Evolutionary conservation across 2,113 vertebrate genomes (phyloP), one percentile per base, ranked within the genome.

Genomic region (Cephalopholis sonnerati): DNA sequence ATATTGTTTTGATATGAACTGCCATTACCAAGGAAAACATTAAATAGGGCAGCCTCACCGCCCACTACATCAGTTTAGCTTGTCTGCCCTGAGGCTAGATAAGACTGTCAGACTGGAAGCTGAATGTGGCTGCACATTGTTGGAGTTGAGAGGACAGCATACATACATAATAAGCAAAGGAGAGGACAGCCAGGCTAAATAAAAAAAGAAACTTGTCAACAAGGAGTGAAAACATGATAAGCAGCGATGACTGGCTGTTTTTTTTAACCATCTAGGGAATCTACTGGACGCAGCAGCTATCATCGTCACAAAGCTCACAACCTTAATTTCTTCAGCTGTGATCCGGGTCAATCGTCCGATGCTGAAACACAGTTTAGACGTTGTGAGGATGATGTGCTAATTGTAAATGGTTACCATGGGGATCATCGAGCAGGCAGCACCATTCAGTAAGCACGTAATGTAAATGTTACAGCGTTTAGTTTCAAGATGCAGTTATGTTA

Each of bases 61-160:
- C 83, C 86, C 88, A 77, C 81, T 61, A 79, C 74, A 88, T 90
- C 71, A 46, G 71, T 75, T 79, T 71, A 79, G 88, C 83, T 88
- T 65, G 81, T 88, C 84, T 81, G 77, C 76, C 91, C 84, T 3
- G 58, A 73, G 83, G 86, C 79, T 5, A 73, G 79, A 89, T 81
- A 78, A 92, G 83, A 79, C 86, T 86, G 88, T 89, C 84, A 90
- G 86, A 87, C 89, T 92, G 83, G 77, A 90, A 92, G 85, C 82
- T 46, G 59, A 92, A 91, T 67, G 74, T 84, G 86, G 84, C 70
- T 58, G 90, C 90, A 91, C 83, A 81, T 89, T 89, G 90, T 85
- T 87, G 81, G 71, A 90, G 74, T 59, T 58, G 69, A 86, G 82
- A 83, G 66, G 76, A 84, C 78, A 81, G 87, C 76, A 84, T 78